Evolutionary conservation across 1,140 invertebrate species (phyloP).

Genomic region (Polyergus mexicanus): DNA sequence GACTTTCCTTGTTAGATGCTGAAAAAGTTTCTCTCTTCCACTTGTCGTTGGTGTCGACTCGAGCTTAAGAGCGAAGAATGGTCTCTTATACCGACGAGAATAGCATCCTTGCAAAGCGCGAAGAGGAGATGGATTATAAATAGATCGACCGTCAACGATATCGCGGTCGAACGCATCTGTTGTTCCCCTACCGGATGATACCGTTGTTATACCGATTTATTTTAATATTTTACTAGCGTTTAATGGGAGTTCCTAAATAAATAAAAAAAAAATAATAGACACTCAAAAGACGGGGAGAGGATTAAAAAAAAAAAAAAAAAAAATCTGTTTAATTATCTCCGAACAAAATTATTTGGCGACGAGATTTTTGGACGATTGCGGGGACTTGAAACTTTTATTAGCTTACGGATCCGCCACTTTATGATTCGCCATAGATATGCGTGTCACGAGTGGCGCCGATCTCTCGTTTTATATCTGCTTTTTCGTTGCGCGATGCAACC

Average conservation of each 20-base stretch:
- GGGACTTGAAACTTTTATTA: constrained; percentile 7
- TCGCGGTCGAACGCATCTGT: constrained; percentile 60
- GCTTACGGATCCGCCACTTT: too few species aligned
- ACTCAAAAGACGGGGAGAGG: background rate
- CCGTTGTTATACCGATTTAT: background rate
- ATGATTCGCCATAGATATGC: constrained; percentile 8
- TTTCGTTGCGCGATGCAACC: constrained; percentile 51
- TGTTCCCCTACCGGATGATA: constrained; percentile 42
- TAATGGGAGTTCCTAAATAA: background rate
- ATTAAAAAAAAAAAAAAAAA: background rate
- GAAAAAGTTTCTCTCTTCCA: constrained; percentile 51
- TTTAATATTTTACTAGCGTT: background rate
- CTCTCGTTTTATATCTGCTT: constrained; percentile 44
- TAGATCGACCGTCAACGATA: constrained; percentile 67
- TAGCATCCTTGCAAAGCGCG: constrained; percentile 69
- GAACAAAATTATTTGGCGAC: background rate
- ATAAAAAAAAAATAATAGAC: background rate
- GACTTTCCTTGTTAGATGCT: constrained; percentile 5
- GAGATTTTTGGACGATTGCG: background rate
- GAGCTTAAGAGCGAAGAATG: constrained; percentile 62
- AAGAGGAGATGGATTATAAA: constrained; percentile 68
- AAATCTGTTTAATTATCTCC: background rate
- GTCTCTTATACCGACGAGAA: constrained; percentile 68
- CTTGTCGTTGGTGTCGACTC: constrained; percentile 55
- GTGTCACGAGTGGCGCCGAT: constrained; percentile 57